Base-by-base conservation (phyloP, 1,140 invertebrate species). In the Frieseomelitta varia region DNA sequence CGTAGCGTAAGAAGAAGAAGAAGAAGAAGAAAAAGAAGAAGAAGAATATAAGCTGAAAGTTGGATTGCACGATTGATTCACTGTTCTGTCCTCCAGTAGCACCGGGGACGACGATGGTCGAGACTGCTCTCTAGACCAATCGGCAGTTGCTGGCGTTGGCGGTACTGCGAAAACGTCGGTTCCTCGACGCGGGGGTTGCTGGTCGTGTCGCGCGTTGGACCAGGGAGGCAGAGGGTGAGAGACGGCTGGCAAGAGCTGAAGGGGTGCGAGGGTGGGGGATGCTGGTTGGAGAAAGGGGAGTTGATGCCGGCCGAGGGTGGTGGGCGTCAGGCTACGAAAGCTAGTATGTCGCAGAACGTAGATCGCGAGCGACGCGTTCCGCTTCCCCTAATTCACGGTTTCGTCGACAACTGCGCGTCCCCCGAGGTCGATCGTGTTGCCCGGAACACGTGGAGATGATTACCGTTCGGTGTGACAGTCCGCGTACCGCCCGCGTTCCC, bases 291-390 rank as follows among this genome's bases (percentile, higher is more conserved):
- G 34, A 84, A 47, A 72, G 56, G 79, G 65, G 73, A 51, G 67
- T 79, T 3, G 71, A 77, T n/a, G 58, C 71, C 56, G 77, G 73
- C 58, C 79, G 72, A 85, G 84, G 77, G 78, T 71, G 91, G 88
- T 73, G 91, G 88, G 91, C 86, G 88, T 89, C 91, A 91, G 88
- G 90, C 91, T 89, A 91, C 84, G 80, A 83, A 85, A 91, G 91
- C 92, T 94, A 94, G 94, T 94, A 87, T 90, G 93, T 91, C 92
- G 93, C 92, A 91, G 93, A 93, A 91, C 93, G 92, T 91, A 92
- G 93, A 88, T 93, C 92, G 93, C 88, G 91, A 91, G 90, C 88
- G 92, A 93, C 92, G 91, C 91, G 92, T 88, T 88, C 77, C 81
- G 83, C 87, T 56, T 73, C 82, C 85, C 84, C 79, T 87, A 76